These are phyloP conservation scores for Pheosia gnoma DNA, from an alignment of 2,888 invertebrate species.

Conservation along the genomic window DNA sequence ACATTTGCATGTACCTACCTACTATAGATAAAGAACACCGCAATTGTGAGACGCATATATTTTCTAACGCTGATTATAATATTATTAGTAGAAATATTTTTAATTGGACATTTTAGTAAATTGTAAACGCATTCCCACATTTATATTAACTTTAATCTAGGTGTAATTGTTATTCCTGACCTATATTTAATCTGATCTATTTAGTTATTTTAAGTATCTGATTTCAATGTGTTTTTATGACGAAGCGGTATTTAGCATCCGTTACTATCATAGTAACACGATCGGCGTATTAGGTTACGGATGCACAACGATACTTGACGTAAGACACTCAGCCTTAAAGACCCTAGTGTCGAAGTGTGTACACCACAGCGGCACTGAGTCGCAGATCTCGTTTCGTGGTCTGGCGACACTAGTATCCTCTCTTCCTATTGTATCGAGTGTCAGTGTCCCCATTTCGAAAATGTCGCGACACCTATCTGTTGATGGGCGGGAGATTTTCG, in stretches of 20 bases:
- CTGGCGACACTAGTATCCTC: too few species aligned
- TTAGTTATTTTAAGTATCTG: not conserved
- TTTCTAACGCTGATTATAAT: slow-evolving; percentile 4
- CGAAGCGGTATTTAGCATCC: not conserved
- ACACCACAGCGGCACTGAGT: too few species aligned
- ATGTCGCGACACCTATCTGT: too few species aligned
- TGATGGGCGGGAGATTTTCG: too few species aligned
- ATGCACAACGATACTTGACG: too few species aligned
- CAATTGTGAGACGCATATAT: slow-evolving; percentile 12
- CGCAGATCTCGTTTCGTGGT: too few species aligned
- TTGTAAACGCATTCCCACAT: not conserved
- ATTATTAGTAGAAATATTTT: too few species aligned
- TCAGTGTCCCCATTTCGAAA: too few species aligned
- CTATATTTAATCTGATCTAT: not conserved
- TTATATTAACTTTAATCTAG: not conserved
- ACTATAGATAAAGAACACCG: slow-evolving; percentile 12
- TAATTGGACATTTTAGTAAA: not conserved
- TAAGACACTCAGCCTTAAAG: too few species aligned
- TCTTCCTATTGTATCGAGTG: too few species aligned
- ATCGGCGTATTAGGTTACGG: not conserved
- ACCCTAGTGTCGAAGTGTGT: too few species aligned
- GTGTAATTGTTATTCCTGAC: not conserved
- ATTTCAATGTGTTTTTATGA: not conserved
- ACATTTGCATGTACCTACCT: slow-evolving; percentile 11
- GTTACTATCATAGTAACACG: not conserved